phyloP scores from a whole-genome alignment of 2,888 invertebrate species.

The Eupithecia subumbrata region DNA sequence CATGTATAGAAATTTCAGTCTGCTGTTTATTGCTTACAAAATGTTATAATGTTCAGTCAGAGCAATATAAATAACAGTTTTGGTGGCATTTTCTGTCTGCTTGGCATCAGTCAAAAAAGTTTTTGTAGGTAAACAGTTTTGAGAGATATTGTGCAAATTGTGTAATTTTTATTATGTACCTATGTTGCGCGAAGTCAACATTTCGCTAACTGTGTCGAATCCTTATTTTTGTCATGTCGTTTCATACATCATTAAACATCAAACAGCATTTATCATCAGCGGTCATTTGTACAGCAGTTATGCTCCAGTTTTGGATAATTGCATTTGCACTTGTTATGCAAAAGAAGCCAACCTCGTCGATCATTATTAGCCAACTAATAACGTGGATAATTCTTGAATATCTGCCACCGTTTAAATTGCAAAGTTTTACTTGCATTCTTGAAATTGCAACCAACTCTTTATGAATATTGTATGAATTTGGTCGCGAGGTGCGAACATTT shows the following conservation, averaged over 20 bases:
- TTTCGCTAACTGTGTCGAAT: conserved; percentile 26
- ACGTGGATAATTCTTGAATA: conserved; percentile 66
- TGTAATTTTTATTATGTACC: neutral
- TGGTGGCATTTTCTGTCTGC: too few species aligned
- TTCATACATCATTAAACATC: conserved; percentile 45
- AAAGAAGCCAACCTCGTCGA: conserved; percentile 59
- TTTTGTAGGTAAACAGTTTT: neutral
- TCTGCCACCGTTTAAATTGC: conserved; percentile 46
- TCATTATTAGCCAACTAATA: conserved; percentile 62
- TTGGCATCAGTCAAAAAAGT: neutral
- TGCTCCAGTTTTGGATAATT: conserved; percentile 72
- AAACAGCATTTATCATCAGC: conserved; percentile 48
- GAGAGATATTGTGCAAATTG: conserved; percentile 5
- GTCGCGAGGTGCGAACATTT: neutral
- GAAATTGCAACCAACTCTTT: neutral
- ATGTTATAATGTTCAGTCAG: neutral
- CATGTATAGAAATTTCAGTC: neutral
- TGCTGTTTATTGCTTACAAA: neutral
- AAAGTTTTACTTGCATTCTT: conserved; percentile 38
- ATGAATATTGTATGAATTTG: conserved; percentile 5
- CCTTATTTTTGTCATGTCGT: conserved; percentile 36
- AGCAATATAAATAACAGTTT: too few species aligned
- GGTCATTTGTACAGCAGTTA: conserved; percentile 59
- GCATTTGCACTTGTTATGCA: conserved; percentile 71
- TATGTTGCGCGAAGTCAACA: conserved; percentile 6